These are phyloP conservation scores for Noctuana brunneofusca DNA, from an alignment of 2,888 invertebrate species.

Conservation along the genomic window DNA sequence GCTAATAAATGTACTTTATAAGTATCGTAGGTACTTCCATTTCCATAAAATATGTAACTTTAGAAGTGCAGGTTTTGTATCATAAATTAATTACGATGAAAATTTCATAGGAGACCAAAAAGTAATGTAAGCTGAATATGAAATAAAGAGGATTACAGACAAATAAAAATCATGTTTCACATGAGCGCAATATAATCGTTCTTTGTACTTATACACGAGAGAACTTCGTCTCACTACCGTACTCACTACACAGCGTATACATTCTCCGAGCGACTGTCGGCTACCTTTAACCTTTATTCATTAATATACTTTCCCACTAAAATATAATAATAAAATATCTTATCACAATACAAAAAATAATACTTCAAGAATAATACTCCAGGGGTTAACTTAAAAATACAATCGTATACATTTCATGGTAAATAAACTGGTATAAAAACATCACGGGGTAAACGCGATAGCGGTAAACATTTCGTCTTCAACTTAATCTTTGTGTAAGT, in stretches of 20 bases:
- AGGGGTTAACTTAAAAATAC: slow-evolving; percentile 66
- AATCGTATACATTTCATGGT: slow-evolving; percentile 74
- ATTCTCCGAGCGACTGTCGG: slow-evolving; percentile 65
- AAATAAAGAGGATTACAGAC: slow-evolving; percentile 1
- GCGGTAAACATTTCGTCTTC: slow-evolving; percentile 50
- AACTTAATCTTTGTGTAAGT: slow-evolving; percentile 53
- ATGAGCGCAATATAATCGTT: slow-evolving; percentile 79
- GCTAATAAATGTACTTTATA: too few species aligned
- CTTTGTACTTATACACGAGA: slow-evolving; percentile 79
- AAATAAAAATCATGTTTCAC: slow-evolving; percentile 53
- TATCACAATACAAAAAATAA: slow-evolving; percentile 79
- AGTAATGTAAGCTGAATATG: background rate
- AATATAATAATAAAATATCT: slow-evolving; percentile 76
- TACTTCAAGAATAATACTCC: slow-evolving; percentile 79
- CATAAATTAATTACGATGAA: too few species aligned
- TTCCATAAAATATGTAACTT: too few species aligned
- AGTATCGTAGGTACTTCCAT: too few species aligned
- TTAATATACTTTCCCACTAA: slow-evolving; percentile 71
- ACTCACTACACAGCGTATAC: slow-evolving; percentile 74
- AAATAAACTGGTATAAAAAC: slow-evolving; percentile 51
- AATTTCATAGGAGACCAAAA: too few species aligned
- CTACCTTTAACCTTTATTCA: slow-evolving; percentile 65
- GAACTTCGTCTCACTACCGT: slow-evolving; percentile 61
- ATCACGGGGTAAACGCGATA: slow-evolving; percentile 58
- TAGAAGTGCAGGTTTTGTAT: too few species aligned